Evolutionary conservation across 2,888 invertebrate genomes (phyloP), one percentile per base, ranked within the genome.

Genomic region (Limnephilus auricula): DNA sequence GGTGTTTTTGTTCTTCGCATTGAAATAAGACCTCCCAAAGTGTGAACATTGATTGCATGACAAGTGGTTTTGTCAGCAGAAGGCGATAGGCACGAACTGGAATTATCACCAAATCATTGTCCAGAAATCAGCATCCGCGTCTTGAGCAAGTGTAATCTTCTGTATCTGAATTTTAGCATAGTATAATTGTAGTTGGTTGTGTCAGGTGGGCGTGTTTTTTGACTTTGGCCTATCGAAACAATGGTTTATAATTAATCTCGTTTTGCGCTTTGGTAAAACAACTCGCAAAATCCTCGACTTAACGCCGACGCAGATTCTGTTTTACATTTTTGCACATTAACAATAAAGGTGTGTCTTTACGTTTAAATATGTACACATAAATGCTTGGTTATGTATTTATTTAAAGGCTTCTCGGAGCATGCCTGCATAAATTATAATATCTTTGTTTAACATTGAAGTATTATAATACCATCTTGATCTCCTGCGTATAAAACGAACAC

Each of bases 341-440:
- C 13, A 65, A 65, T 65, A 65, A 65, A 65, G 65, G 65, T 45
- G 50, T 31, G 86, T 86, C 65, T 30, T 86, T 86, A 31, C 18
- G 30, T 65, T 86, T 86, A 18, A 86, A 45, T 32, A 32, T 18
- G 31, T 80, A 82, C 10, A 9, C 34, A 82, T 32, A 82, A 82
- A 34, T 82, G 82, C 82, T 25, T 37, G 10, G 25, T 65, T 65
- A n/a, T 65, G 65, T 65, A 65, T 45, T 31, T 40, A 40, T 85
- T 85, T 13, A 45, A 40, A 85, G 50, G n/a, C 50, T 30, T 85
- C 85, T 37, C 85, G 31, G 50, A 86, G 50, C 65, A 78, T 88
- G 34, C 78, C 87, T 88, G 34, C 87, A 88, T 88, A 88, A 88
- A 88, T 88, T 88, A 34, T 79, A 88, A 88, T 88, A 78, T 37